Base-by-base conservation (phyloP, 2,888 invertebrate genomes). In the Graphium colonna region DNA sequence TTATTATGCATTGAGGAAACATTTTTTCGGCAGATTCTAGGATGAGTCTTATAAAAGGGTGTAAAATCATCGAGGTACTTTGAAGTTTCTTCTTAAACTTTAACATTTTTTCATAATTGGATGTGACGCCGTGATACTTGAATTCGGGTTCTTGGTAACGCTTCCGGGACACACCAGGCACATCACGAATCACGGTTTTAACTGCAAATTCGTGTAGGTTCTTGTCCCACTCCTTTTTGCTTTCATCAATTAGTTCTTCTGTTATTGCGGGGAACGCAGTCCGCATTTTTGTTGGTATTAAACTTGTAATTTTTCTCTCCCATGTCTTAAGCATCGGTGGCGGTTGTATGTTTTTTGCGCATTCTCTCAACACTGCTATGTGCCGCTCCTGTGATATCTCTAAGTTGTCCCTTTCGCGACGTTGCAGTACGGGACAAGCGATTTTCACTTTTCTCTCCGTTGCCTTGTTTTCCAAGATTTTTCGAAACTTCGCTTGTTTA, bases 141-240 rank as follows among this genome's bases (percentile, higher is more conserved):
- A 93, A 93, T 55, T 90, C 77, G 17, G 82, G 77, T 67, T 92
- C 89, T 55, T 68, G 70, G 57, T 85, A 82, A 55, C 87, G 81
- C 13, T 78, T 74, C 52, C 90, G 82, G 1, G 90, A 79, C 4
- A 90, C 89, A 36, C 92, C 91, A 0, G 92, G 92, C 33, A 87
- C 73, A 48, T 93, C 92, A 31, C 91, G 87, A 12, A 94, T 86
- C 51, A 93, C 91, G 28, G 91, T 91, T 65, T 91, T 92, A 43
- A 95, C 91, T 9, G 94, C 94, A 31, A 92, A 90, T 0, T 90
- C 79, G 60, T 93, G 93, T 51, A 93, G 91, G 45, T 92, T 83
- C 15, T 79, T 78, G 61, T 92, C 84, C 83, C 92, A 94, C 61
- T 92, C 92, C 0, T 68, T 68, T 62, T 92, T 87, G 41, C 90